Base-by-base conservation (phyloP, 1,140 invertebrate genomes). In the Diachasmimorpha longicaudata region DNA sequence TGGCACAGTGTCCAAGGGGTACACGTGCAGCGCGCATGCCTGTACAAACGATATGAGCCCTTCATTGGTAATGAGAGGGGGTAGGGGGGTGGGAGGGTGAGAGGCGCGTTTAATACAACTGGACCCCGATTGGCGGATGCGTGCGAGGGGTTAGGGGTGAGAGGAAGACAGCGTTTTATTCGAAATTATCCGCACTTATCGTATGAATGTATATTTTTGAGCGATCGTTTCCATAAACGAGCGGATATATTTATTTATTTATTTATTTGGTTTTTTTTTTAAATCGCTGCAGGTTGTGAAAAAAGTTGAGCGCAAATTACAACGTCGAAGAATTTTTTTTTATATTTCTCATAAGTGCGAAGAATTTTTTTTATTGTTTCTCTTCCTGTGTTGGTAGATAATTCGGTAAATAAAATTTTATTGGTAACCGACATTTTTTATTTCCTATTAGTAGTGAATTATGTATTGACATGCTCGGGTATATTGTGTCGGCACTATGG, bases 11-110 rank as follows among this genome's bases (percentile, higher is more conserved):
- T 63, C 58, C 23, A 63, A 63, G 58, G 58, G 58, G 72, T 74
- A 80, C 81, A 81, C 81, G 79, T 82, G 79, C 81, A 81, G 14
- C 77, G 70, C 77, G 79, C 80, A 80, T 80, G 77, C 76, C 78
- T 68, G 37, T 79, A 75, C 78, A 78, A 6, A 63, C 58, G 58
- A 70, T 70, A 70, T 70, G 31, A 39, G 37, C 13, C 63, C 67
- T 23, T 42, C 66, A 68, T 74, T 68, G 39, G 46, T 14, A 70
- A 70, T 31, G 16, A 39, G 14, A 25, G 52, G 52, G 52, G n/a
- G 19, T 5, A 1, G 52, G n/a, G 52, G 19, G 52, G 19, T n/a
- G n/a, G n/a, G n/a, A n/a, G n/a, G n/a, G n/a, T n/a, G 19, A 58
- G 52, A 58, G 52, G 19, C n/a, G n/a, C n/a, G 58, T 63, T 63